phyloP scores from a whole-genome alignment of 2,888 invertebrate species.

The Erpobdella octoculata region DNA sequence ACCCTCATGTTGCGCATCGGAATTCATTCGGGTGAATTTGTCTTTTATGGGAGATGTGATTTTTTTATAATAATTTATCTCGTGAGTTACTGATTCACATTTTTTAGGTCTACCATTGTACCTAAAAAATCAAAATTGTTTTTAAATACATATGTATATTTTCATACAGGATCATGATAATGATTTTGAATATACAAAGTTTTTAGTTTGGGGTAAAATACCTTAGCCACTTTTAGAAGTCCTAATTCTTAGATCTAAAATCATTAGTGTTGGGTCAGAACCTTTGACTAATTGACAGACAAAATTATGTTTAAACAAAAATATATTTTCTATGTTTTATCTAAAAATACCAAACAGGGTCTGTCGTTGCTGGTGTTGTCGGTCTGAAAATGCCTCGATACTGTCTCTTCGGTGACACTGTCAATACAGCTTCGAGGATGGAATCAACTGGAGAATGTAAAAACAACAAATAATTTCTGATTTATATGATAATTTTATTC shows the following conservation, averaged over 20 bases:
- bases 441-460: conserved; percentile 47
- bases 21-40: conserved; percentile 47
- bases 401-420: conserved; percentile 56
- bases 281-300: background rate
- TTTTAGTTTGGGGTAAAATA: too few species aligned
- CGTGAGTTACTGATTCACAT: background rate
- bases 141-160: too few species aligned
- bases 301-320: background rate
- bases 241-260: conserved; percentile 47
- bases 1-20: conserved; percentile 49
- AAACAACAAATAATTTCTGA: too few species aligned
- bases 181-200: too few species aligned
- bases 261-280: too few species aligned
- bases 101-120: background rate
- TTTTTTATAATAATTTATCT: background rate
- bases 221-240: conserved; percentile 32
- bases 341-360: conserved; percentile 16
- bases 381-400: conserved; percentile 86
- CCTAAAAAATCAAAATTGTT: too few species aligned
- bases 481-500: too few species aligned
- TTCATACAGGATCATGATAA: too few species aligned
- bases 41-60: background rate
- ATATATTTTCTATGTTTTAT: background rate
- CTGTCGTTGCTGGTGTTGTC: conserved; percentile 67
- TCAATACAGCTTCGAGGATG: conserved; percentile 48